Conservation (phyloP, 2,797 vertebrate genomes). For the Dipus sagitta region DNA sequence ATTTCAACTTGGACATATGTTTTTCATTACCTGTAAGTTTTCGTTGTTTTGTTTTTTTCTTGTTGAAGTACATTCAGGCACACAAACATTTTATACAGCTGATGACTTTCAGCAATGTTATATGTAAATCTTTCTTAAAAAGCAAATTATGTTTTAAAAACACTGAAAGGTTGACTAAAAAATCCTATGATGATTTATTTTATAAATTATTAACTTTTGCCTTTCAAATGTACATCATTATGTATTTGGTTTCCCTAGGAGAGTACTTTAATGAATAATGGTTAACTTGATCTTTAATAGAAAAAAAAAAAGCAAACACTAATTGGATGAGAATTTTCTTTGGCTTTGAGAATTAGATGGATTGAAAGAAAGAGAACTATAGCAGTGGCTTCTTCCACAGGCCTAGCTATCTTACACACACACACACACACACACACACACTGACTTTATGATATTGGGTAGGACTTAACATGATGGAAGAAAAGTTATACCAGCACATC, state of each 20-base stretch:
- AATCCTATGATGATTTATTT: background rate
- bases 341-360: slow-evolving; percentile 20
- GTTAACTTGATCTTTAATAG: slow-evolving; percentile 16
- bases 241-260: background rate
- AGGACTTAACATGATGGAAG: background rate
- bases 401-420: background rate
- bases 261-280: background rate
- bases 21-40: slow-evolving; percentile 5
- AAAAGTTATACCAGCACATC: background rate
- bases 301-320: background rate
- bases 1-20: background rate
- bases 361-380: background rate
- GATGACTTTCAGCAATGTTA: background rate
- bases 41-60: slow-evolving; percentile 34
- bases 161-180: background rate
- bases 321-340: slow-evolving; percentile 4
- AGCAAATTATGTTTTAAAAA: slow-evolving; percentile 18
- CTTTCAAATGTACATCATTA: background rate
- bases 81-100: slow-evolving; percentile 39
- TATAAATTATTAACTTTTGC: slow-evolving; percentile 35
- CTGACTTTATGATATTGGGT: background rate
- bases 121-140: background rate
- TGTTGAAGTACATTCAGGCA: slow-evolving; percentile 23
- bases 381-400: background rate
- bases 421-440: too few species aligned